These are phyloP conservation scores for Echinometra lucunter DNA, from an alignment of 53 echinoderm and acorn worm species.

Conservation along the genomic window DNA sequence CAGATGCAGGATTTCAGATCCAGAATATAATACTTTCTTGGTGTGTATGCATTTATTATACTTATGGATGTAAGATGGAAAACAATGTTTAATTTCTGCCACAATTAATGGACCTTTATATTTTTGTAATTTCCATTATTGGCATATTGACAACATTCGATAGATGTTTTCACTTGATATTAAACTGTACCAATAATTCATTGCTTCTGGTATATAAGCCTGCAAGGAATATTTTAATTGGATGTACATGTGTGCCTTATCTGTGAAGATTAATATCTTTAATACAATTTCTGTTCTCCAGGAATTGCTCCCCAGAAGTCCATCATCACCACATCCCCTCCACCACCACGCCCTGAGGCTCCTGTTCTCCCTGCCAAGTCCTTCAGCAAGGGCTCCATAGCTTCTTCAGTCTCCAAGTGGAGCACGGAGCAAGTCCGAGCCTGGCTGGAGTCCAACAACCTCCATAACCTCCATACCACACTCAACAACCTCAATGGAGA, in stretches of 20 bases:
- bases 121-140: neutral
- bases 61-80: too few relatives aligned
- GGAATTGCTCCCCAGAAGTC: constrained; percentile 49
- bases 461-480: constrained; percentile 67
- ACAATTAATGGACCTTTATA: neutral
- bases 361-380: constrained; percentile 59
- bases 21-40: neutral
- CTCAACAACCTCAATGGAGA: constrained; percentile 80
- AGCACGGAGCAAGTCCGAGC: constrained; percentile 73
- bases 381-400: constrained; percentile 28
- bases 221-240: neutral
- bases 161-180: neutral
- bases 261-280: too few relatives aligned
- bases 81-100: neutral
- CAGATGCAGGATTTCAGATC: neutral
- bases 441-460: constrained; percentile 81
- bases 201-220: neutral
- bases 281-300: neutral
- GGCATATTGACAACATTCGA: neutral
- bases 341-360: constrained; percentile 6
- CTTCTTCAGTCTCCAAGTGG: constrained; percentile 69
- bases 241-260: too few relatives aligned
- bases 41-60: neutral
- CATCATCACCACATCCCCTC: constrained; percentile 39
- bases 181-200: neutral